Evolutionary conservation across 1,140 invertebrate genomes (phyloP).

Genomic region (Drosophila kikkawai): DNA sequence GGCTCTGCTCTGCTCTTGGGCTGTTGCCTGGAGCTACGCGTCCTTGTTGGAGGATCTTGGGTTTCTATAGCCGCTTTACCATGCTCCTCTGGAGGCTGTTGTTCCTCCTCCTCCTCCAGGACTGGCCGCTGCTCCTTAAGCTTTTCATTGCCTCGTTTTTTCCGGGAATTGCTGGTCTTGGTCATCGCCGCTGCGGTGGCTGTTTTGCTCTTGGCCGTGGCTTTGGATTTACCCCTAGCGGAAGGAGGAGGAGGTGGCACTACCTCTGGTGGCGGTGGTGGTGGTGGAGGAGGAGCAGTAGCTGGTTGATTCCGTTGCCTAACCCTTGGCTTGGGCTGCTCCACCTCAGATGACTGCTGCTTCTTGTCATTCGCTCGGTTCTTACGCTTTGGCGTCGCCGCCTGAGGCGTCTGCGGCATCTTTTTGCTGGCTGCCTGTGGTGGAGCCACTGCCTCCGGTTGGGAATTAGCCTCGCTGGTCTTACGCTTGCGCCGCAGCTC

Average conservation of each 20-base stretch:
- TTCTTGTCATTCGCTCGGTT: conserved; percentile 24
- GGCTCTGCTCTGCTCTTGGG: conserved; percentile 2
- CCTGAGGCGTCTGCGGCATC: background rate
- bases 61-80: background rate
- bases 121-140: background rate
- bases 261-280: background rate
- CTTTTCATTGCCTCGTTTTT: conserved; percentile 14
- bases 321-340: conserved; percentile 17
- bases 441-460: conserved; percentile 19
- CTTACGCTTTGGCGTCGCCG: conserved; percentile 10
- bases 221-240: conserved; percentile 8
- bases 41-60: conserved; percentile 15
- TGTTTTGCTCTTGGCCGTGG: conserved; percentile 1
- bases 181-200: background rate
- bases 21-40: conserved; percentile 45
- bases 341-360: conserved; percentile 5
- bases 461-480: conserved; percentile 54
- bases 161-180: conserved; percentile 19
- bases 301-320: conserved; percentile 27
- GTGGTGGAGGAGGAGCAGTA: background rate
- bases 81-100: background rate
- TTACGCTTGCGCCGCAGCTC: conserved; percentile 72
- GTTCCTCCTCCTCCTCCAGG: background rate
- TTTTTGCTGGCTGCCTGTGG: conserved; percentile 3
- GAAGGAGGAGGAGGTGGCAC: background rate